Evolutionary conservation across 1,140 invertebrate genomes (phyloP), one percentile per base, ranked within the genome.

Genomic region (Onthophagus taurus): DNA sequence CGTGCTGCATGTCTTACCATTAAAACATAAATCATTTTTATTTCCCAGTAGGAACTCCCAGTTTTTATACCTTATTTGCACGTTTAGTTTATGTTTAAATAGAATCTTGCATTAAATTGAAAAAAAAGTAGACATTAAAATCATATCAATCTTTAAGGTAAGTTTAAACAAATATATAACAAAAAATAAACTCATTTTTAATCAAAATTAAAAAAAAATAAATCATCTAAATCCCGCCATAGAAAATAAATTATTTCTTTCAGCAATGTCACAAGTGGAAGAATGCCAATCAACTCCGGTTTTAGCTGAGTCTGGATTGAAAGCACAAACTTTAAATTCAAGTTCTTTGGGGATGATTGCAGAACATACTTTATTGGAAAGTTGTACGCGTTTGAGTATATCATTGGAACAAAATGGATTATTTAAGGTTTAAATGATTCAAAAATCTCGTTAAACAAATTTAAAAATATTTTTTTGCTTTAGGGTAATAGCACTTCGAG

Each of bases 391-490:
- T 24, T 75, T 90, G 13, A 89, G 84, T 14, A 85, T 89, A 29
- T 89, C 85, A 44, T 66, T 90, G 31, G 87, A 90, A 65, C 87
- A 87, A 63, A 85, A 83, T 66, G 79, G 77, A 42, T 64, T 89
- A 17, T 86, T 85, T 64, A 83, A 86, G 77, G 84, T 85, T 71
- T 48, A n/a, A n/a, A n/a, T n/a, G n/a, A n/a, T n/a, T n/a, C n/a
- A n/a, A n/a, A n/a, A n/a, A n/a, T n/a, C n/a, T n/a, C n/a, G n/a
- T n/a, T n/a, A n/a, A n/a, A n/a, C n/a, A n/a, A n/a, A n/a, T n/a
- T n/a, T n/a, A n/a, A n/a, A n/a, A n/a, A n/a, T n/a, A n/a, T n/a
- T n/a, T n/a, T n/a, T n/a, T n/a, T n/a, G n/a, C n/a, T n/a, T n/a
- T 20, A 54, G 53, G 53, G 45, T 47, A 53, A 53, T 41, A 61